phyloP scores from a whole-genome alignment of 2,888 invertebrate genomes.

The Piscicola geometra region DNA sequence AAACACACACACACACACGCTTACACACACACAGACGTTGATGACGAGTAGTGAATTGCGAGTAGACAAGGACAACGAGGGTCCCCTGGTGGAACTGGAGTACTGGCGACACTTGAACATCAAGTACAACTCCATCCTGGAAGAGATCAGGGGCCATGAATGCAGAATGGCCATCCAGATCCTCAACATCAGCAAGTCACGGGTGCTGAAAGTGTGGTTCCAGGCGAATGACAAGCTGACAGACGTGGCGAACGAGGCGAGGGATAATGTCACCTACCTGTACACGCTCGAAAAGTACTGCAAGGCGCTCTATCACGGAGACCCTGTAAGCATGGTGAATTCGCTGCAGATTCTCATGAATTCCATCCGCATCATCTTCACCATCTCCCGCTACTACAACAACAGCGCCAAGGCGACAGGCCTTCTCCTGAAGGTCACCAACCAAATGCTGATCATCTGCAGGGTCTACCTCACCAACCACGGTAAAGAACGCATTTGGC shows the following conservation, averaged over 20 bases:
- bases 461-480: conserved; percentile 51
- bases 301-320: conserved; percentile 53
- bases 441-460: conserved; percentile 55
- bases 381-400: conserved; percentile 52
- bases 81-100: conserved; percentile 62
- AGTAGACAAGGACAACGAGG: conserved; percentile 70
- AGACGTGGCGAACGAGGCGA: conserved; percentile 54
- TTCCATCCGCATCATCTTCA: conserved; percentile 53
- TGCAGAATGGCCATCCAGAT: conserved; percentile 51
- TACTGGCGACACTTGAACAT: conserved; percentile 53
- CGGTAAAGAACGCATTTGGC: conserved; percentile 50
- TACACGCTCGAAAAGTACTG: conserved; percentile 54
- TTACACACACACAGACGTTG: conserved; percentile 4
- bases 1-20: too few relatives aligned
- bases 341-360: conserved; percentile 51
- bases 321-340: conserved; percentile 53
- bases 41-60: conserved; percentile 22
- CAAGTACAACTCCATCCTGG: conserved; percentile 51
- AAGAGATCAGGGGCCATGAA: conserved; percentile 48
- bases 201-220: conserved; percentile 52
- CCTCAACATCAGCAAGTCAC: conserved; percentile 48
- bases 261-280: conserved; percentile 54
- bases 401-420: conserved; percentile 53
- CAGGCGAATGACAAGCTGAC: conserved; percentile 52
- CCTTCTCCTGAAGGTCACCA: conserved; percentile 54